Evolutionary conservation across 2,888 invertebrate genomes (phyloP).

Genomic region (Barypeithes pellucidus): DNA sequence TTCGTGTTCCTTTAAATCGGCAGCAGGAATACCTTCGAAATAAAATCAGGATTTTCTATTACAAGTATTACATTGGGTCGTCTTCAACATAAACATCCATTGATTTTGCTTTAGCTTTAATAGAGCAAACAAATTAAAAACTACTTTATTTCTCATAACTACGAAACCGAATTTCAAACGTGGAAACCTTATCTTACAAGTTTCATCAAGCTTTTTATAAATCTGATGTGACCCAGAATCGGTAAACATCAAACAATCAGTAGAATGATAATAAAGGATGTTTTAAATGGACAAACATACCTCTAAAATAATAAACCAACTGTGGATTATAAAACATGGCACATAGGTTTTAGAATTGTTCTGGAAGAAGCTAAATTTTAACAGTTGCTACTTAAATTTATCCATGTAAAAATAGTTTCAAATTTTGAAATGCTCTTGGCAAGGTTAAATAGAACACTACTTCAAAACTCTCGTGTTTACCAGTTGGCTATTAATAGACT

Average conservation of each 20-base stretch:
- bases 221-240: neutral
- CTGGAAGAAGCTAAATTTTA: constrained; percentile 27
- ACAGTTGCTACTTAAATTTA: constrained; percentile 25
- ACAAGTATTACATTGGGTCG: neutral
- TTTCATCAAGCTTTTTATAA: neutral
- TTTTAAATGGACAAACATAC: constrained; percentile 31
- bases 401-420: constrained; percentile 25
- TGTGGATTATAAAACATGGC: constrained; percentile 50
- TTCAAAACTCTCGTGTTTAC: constrained; percentile 53
- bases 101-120: too few relatives aligned
- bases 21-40: constrained; percentile 84
- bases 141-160: too few relatives aligned
- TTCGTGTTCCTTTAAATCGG: constrained; percentile 95
- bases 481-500: constrained; percentile 56
- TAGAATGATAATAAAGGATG: neutral
- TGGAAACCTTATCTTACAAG: neutral
- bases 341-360: constrained; percentile 42
- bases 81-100: too few relatives aligned
- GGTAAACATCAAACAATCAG: neutral
- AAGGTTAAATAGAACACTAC: constrained; percentile 49
- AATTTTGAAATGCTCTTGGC: constrained; percentile 41
- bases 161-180: too few relatives aligned
- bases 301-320: constrained; percentile 46
- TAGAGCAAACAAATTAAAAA: neutral
- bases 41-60: neutral